Base-by-base conservation (phyloP, 2,797 vertebrate genomes). In the Alauda arvensis region DNA sequence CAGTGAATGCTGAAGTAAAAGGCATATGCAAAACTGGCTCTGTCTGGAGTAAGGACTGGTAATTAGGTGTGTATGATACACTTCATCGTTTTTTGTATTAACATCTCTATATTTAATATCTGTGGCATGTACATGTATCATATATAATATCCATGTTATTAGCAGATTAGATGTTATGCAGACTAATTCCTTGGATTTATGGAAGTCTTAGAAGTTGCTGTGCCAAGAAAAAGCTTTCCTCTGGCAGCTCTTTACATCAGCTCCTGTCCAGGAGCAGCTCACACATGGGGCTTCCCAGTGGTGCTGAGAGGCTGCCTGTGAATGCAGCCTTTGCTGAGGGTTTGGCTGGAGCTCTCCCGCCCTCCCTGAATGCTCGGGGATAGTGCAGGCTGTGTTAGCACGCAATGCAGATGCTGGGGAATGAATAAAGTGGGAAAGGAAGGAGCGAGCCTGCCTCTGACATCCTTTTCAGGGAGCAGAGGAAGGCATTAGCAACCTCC, bases 271-370 rank as follows among this genome's bases (percentile, higher is more conserved):
- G 70, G 25, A 57, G 89, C 42, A 70, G 80, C 61, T 77, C 63
- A 18, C 53, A 69, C 21, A 1, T 0, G 52, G 81, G 83, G 69
- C 39, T 69, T 34, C 52, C 62, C 49, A 39, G 63, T 39, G 8
- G 66, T 71, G 67, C 77, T 4, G 66, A 42, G 88, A 39, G 81
- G n/a, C 65, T 48, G 16, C 45, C 85, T 67, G 68, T 19, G 82
- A 56, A 12, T 1, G 60, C 85, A 87, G 91, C 77, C 66, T 55
- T 39, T 78, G 81, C 91, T 8, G 81, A 82, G 81, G 42, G 8
- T 51, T 76, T 63, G 92, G 46, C 70, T 77, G 88, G 84, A 93
- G 87, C 88, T 91, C 87, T 93, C 86, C 82, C 37, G 86, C 91
- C 84, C 86, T 63, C 70, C 69, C 88, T 23, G 46, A 57, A 26